These are phyloP conservation scores for Cairina moschata DNA, from an alignment of 2,113 vertebrate species.

Conservation along the genomic window DNA sequence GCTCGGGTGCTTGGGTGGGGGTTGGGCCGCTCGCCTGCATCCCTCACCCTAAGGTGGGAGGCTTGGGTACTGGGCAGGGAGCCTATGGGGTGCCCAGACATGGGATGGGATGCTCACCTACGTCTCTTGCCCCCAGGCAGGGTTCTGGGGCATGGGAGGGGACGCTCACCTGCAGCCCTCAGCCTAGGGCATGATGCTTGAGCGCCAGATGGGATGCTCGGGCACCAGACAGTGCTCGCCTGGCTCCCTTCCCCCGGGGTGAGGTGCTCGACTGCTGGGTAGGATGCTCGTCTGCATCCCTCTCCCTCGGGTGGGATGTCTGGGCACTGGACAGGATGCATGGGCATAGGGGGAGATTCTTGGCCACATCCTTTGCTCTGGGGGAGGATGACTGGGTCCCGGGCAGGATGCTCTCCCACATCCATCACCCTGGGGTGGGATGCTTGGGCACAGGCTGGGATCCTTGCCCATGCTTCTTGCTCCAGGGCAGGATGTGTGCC, in stretches of 20 bases:
- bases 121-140: accelerated
- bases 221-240: neutral
- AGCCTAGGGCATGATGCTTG: neutral
- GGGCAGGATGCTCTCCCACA: neutral
- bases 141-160: neutral
- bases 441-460: accelerated
- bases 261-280: neutral
- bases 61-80: neutral
- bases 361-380: neutral
- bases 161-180: neutral
- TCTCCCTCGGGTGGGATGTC: neutral
- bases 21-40: neutral
- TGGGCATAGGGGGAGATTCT: neutral
- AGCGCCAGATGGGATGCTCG: neutral
- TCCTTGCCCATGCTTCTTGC: accelerated
- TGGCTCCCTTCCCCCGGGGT: neutral
- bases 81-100: accelerated
- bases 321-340: neutral
- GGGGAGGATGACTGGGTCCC: neutral
- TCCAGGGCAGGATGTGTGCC: neutral
- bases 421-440: neutral
- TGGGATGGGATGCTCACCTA: accelerated
- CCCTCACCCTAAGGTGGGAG: accelerated
- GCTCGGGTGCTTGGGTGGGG: neutral
- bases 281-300: neutral